These are phyloP conservation scores for Octomys mimax DNA, from an alignment of 2,797 vertebrate species.

Conservation along the genomic window DNA sequence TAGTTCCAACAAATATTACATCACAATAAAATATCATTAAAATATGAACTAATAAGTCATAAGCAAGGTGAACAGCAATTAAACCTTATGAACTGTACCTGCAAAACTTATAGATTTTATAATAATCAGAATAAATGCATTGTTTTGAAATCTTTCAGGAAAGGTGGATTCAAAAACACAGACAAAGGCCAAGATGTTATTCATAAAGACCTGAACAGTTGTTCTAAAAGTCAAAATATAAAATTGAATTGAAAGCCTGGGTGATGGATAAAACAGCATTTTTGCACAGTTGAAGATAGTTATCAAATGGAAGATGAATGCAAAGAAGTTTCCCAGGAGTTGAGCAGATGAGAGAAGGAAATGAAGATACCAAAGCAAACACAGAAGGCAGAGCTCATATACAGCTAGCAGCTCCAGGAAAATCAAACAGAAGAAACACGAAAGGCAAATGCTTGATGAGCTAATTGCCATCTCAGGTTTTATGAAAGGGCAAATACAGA, in stretches of 20 bases:
- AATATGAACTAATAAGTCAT: not conserved
- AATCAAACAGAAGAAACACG: not conserved
- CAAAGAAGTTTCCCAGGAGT: not conserved
- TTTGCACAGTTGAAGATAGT: not conserved
- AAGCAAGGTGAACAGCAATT: not conserved
- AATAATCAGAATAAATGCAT: not conserved
- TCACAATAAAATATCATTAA: not conserved
- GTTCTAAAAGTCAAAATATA: slow-evolving; percentile 29
- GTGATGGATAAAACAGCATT: not conserved
- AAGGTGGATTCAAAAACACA: not conserved
- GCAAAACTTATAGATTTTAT: not conserved
- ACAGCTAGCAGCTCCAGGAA: not conserved
- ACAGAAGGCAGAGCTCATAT: not conserved
- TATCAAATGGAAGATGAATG: not conserved
- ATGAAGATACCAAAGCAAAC: not conserved
- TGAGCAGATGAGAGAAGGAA: not conserved
- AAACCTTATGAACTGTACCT: not conserved
- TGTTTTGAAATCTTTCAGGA: not conserved
- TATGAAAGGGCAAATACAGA: not conserved
- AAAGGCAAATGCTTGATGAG: slow-evolving; percentile 22
- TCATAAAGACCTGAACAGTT: not conserved
- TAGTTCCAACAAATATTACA: not conserved
- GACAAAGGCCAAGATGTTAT: not conserved
- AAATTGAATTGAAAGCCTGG: not conserved
- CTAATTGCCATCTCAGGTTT: not conserved